Evolutionary conservation across 2,797 vertebrate species (phyloP).

Genomic region (Limosa lapponica): DNA sequence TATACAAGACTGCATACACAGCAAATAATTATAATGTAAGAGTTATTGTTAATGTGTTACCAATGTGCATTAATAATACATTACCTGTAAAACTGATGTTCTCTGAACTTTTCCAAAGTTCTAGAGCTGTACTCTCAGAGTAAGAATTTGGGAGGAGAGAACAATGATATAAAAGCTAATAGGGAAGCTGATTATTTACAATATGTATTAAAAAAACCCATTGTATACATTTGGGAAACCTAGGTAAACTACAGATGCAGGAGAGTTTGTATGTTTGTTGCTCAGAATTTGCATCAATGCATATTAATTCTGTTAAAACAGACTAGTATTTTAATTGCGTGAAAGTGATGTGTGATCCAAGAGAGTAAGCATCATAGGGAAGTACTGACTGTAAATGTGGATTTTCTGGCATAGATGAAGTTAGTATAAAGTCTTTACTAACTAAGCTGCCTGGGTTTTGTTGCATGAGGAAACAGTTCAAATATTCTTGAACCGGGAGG

Average conservation of each 20-base stretch:
- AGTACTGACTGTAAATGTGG: neutral
- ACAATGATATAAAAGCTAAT: neutral
- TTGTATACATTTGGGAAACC: neutral
- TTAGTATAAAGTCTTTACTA: neutral
- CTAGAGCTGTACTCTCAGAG: neutral
- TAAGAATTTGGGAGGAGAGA: neutral
- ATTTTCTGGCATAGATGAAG: neutral
- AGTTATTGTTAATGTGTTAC: neutral
- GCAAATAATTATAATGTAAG: neutral
- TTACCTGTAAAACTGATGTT: neutral
- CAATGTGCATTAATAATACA: neutral
- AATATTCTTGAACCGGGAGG: neutral
- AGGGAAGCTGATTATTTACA: neutral
- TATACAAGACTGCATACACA: neutral
- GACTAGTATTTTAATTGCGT: neutral
- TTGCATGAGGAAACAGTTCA: neutral
- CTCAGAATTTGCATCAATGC: too few relatives aligned
- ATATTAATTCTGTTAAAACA: neutral
- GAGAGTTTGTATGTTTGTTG: neutral
- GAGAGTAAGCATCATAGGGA: neutral
- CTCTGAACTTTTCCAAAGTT: neutral
- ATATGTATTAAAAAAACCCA: neutral
- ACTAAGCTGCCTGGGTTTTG: neutral
- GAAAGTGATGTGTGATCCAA: neutral
- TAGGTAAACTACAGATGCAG: neutral